Conservation (phyloP, 1,140 invertebrate species). For the Papilio polyxenes region DNA sequence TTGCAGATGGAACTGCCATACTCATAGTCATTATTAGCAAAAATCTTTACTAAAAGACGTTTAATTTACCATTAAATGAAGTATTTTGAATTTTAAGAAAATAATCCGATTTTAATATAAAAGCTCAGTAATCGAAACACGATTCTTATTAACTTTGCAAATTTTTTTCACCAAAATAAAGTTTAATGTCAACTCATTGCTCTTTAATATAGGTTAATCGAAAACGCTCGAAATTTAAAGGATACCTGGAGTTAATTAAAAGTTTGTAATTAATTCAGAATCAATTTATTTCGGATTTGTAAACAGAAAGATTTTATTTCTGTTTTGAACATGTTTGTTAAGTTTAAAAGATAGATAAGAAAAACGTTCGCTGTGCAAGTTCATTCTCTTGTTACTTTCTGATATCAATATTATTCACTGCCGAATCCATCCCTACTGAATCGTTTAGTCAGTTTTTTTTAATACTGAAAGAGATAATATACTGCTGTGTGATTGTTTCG, state of each 20-base stretch:
- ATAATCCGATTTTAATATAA: not conserved
- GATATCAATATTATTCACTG: no score
- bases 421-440: no score
- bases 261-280: constrained; percentile 24
- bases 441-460: no score
- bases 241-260: not conserved
- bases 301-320: not conserved
- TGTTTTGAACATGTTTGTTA: not conserved
- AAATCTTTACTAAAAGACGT: no score
- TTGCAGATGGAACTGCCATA: not conserved
- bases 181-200: not conserved
- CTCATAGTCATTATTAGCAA: no score
- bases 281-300: not conserved
- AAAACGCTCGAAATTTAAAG: not conserved
- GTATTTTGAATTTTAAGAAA: no score
- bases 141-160: not conserved
- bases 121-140: not conserved
- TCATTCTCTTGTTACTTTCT: no score
- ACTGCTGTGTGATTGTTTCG: not conserved
- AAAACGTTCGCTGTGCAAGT: not conserved
- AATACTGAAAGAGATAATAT: no score
- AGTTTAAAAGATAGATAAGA: not conserved
- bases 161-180: not conserved
- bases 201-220: not conserved
- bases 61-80: no score